Evolutionary conservation across 53 echinoderm and acorn worm genomes (phyloP).

Genomic region (Patiria pectinifera): DNA sequence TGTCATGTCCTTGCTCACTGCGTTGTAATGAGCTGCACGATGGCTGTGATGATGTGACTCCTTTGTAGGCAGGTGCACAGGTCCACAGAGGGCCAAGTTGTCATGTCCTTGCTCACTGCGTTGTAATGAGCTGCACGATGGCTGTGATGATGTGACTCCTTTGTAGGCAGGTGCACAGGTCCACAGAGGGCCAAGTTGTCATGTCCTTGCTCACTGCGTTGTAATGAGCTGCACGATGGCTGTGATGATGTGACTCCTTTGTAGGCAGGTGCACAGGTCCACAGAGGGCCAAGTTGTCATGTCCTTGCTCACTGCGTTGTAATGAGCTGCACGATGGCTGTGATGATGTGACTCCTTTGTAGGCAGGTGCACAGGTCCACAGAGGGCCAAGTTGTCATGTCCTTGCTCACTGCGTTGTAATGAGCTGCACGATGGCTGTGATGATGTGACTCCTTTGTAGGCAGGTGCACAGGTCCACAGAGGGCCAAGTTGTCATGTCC

Average conservation of each 20-base stretch:
- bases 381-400: background rate
- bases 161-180: no score
- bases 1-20: no score
- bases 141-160: background rate
- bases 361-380: constrained; percentile 68
- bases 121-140: constrained; percentile 72
- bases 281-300: constrained; percentile 21
- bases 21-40: no score
- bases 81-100: no score
- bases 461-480: background rate
- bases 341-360: constrained; percentile 74
- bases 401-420: constrained; percentile 73
- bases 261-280: constrained; percentile 65
- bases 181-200: no score
- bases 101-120: constrained; percentile 17
- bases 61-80: no score
- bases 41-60: no score
- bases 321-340: constrained; percentile 83
- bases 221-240: background rate
- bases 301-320: constrained; percentile 65
- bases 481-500: background rate
- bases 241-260: constrained; percentile 57
- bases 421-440: constrained; percentile 85
- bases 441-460: constrained; percentile 82
- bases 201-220: no score